Conservation (phyloP, 2,113 vertebrate species). For the Acanthisitta chloris region DNA sequence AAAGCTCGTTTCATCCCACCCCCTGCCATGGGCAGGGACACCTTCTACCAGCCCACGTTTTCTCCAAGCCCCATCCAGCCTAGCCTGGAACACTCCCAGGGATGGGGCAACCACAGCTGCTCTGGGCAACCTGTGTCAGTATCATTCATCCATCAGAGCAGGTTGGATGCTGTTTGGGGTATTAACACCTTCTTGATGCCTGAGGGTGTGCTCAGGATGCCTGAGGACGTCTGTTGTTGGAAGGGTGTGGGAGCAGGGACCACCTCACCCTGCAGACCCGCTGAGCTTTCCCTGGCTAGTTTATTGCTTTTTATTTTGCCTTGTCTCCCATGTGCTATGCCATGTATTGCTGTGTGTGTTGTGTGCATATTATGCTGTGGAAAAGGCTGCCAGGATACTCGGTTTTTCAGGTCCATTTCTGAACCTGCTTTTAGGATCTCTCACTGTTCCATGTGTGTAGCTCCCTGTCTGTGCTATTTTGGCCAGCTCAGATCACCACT, state of each 20-base stretch:
- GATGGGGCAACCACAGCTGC: background rate
- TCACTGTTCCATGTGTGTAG: background rate
- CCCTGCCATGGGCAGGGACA: background rate
- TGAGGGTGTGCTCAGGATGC: background rate
- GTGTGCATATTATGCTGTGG: no score
- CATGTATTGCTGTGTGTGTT: no score
- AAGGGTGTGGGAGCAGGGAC: background rate
- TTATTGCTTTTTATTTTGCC: background rate
- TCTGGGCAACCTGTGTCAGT: background rate
- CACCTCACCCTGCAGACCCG: fast-evolving
- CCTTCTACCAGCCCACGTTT: background rate
- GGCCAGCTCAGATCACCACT: background rate
- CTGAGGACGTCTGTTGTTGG: fast-evolving
- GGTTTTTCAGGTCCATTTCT: background rate
- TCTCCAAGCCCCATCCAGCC: background rate
- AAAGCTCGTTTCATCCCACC: fast-evolving
- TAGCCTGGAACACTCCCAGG: background rate
- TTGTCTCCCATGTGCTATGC: background rate
- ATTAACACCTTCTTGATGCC: no score
- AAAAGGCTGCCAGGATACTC: background rate
- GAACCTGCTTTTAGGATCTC: background rate
- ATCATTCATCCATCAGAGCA: background rate
- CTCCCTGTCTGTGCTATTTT: background rate
- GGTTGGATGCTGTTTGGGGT: fast-evolving
- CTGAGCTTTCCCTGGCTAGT: background rate